Evolutionary conservation across 1,140 invertebrate species (phyloP).

Genomic region (Drosophila kikkawai): DNA sequence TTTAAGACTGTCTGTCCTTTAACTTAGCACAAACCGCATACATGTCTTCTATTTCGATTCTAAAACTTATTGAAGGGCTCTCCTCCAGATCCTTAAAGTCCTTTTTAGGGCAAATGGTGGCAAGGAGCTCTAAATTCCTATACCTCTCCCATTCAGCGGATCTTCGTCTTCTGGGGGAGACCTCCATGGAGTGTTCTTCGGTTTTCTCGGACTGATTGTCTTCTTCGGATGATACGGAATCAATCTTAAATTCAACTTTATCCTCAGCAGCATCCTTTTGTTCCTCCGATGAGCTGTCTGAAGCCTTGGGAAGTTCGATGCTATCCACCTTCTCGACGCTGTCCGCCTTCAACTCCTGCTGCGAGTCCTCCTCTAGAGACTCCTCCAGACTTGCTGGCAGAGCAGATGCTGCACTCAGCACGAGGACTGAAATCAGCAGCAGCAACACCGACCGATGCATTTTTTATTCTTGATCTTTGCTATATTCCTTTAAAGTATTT

Average conservation of each 20-base stretch:
- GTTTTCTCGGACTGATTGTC: background rate
- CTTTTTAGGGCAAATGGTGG: constrained; percentile 19
- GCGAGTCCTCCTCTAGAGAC: background rate
- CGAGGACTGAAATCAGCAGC: constrained; percentile 7
- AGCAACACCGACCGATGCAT: constrained; percentile 17
- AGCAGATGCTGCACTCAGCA: constrained; percentile 6
- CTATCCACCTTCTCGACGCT: background rate
- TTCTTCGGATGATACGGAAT: constrained; percentile 3
- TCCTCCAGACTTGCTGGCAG: background rate
- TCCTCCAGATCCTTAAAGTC: constrained; percentile 3
- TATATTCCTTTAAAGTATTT: background rate
- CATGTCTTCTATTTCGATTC: constrained; percentile 17
- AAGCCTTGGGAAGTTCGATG: background rate
- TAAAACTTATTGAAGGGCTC: background rate
- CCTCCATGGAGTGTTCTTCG: no score
- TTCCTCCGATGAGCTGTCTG: constrained; percentile 4
- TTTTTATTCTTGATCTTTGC: background rate
- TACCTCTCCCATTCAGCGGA: background rate
- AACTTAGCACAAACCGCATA: constrained; percentile 11
- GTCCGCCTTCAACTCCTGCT: background rate
- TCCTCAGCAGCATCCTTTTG: background rate
- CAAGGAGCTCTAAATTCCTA: constrained; percentile 3
- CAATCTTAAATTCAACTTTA: background rate
- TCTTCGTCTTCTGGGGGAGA: background rate
- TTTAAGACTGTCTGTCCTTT: background rate